Evolutionary conservation across 2,888 invertebrate species (phyloP).

Genomic region (Aphrophora alni): DNA sequence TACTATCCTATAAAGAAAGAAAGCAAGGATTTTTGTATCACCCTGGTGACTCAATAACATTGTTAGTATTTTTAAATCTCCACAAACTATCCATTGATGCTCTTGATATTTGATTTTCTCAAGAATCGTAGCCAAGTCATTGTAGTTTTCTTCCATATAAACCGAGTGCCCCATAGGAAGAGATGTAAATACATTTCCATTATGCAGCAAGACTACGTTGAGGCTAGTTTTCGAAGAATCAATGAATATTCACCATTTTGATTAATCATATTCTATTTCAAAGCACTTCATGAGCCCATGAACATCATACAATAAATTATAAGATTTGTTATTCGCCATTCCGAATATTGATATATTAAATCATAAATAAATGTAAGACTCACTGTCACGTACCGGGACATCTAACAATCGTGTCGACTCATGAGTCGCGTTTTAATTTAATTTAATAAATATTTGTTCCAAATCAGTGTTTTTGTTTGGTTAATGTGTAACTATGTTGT

Average conservation of each 20-base stretch:
- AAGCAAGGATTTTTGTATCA: conserved; percentile 52
- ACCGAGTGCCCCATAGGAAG: not conserved
- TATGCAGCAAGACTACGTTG: conserved; percentile 50
- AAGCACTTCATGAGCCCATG: conserved; percentile 30
- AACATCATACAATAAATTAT: too few relatives aligned
- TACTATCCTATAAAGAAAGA: conserved; percentile 51
- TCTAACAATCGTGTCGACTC: too few relatives aligned
- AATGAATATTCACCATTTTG: conserved; percentile 51
- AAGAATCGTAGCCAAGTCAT: conserved; percentile 44
- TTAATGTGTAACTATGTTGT: too few relatives aligned
- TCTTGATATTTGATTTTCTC: too few relatives aligned
- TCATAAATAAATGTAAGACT: too few relatives aligned
- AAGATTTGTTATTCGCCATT: too few relatives aligned
- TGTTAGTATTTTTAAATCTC: conserved; percentile 49
- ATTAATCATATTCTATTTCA: conserved; percentile 34
- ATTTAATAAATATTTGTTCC: too few relatives aligned
- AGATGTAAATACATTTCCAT: conserved; percentile 51
- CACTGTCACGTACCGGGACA: too few relatives aligned
- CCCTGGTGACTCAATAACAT: conserved; percentile 52
- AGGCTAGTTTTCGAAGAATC: conserved; percentile 51
- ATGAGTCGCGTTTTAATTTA: too few relatives aligned
- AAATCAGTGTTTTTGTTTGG: too few relatives aligned
- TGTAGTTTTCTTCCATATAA: conserved; percentile 31
- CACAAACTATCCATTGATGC: too few relatives aligned
- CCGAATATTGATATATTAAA: too few relatives aligned